Evolutionary conservation across 1,140 invertebrate species (phyloP).

Genomic region (Drosophila leontia): DNA sequence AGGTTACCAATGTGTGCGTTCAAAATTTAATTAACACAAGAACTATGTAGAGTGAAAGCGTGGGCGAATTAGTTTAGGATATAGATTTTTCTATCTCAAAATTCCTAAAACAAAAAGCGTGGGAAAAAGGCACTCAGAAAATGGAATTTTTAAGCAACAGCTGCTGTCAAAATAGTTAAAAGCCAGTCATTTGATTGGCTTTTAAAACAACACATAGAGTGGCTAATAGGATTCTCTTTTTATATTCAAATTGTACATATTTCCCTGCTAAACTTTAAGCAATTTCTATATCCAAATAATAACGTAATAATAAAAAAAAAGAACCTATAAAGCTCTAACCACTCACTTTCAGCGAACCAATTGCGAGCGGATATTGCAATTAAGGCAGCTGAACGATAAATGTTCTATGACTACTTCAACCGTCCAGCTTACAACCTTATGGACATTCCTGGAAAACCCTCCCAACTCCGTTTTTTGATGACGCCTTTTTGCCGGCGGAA

Average conservation of each 20-base stretch:
- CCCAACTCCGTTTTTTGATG: not conserved
- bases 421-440: not conserved
- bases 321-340: not conserved
- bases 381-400: conserved; percentile 3
- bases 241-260: not conserved
- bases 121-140: not conserved
- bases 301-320: not conserved
- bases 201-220: not conserved
- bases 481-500: not conserved
- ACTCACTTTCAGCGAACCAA: not conserved
- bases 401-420: conserved; percentile 8
- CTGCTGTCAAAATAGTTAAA: not conserved
- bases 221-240: not conserved
- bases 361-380: not conserved
- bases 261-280: not conserved
- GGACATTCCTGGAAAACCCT: not conserved
- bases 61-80: not conserved
- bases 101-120: not conserved
- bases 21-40: not conserved
- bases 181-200: not conserved
- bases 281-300: not conserved
- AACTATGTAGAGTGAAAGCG: conserved; percentile 11
- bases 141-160: not conserved
- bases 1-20: not conserved
- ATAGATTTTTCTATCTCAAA: not conserved